Evolutionary conservation across 2,888 invertebrate genomes (phyloP), one percentile per base, ranked within the genome.

Genomic region (Rhabditophanes sp.): DNA sequence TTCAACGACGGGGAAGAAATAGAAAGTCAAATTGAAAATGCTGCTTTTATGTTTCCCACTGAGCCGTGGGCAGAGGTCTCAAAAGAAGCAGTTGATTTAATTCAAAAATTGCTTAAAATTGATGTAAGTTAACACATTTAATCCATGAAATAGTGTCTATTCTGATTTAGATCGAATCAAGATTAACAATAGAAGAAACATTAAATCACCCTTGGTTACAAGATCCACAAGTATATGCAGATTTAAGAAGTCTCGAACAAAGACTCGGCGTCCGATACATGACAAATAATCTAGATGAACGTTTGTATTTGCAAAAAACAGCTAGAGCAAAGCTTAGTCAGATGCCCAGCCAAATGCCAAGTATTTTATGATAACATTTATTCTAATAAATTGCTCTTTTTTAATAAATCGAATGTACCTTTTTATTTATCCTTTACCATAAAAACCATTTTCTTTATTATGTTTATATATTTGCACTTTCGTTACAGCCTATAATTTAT

Each of bases 11-110:
- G 37, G 19, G 51, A 50, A 33, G 90, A 96, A 68, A 93, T 96
- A 60, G 80, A 84, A 68, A 90, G 93, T 67, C 96, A 96, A 72
- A 96, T 96, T 52, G 88, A 90, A 71, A 96, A 96, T 73, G 93
- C 93, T 15, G 87, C 87, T 33, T 96, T 96, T 69, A 96, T 96
- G 93, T 96, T 93, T 73, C 96, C 96, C 24, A 79, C 83, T n/a
- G 78, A 79, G 68, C 88, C 90, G 1, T 96, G 93, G 93, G 80
- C 80, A 63, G 83, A 87, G 67, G 85, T 93, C 63, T 88, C 88
- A 17, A 76, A 77, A 28, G 78, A 82, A 68, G 83, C 90, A 41
- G 84, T 90, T 66, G 88, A 93, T 71, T 74, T 96, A 50, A 96
- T 96, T 60, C 88, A 83, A 71, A 87, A 87, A 71, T 73, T 96